Conservation (phyloP, 2,888 invertebrate genomes). For the Vannuccia rotundouncinata region DNA sequence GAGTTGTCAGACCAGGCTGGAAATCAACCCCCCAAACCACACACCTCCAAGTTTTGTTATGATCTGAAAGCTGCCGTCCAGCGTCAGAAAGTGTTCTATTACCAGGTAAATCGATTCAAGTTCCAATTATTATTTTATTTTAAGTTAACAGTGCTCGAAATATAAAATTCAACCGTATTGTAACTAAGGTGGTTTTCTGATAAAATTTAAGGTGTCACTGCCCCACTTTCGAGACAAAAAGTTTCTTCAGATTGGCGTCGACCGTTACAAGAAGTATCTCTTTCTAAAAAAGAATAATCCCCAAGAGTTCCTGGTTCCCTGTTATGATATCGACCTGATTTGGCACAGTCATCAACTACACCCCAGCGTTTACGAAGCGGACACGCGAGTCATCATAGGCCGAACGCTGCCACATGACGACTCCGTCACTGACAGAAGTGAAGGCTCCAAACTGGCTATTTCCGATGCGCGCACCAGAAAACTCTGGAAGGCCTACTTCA, state of each 20-base stretch:
- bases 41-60: conserved; percentile 48
- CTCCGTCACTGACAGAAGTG: conserved; percentile 56
- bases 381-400: conserved; percentile 49
- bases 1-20: conserved; percentile 24
- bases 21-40: conserved; percentile 39
- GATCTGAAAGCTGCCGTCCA: conserved; percentile 55
- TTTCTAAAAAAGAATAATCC: conserved; percentile 57
- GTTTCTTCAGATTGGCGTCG: conserved; percentile 56
- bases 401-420: conserved; percentile 58
- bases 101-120: conserved; percentile 49
- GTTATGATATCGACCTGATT: conserved; percentile 59
- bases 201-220: conserved; percentile 51
- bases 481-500: conserved; percentile 56
- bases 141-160: too few species aligned
- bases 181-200: too few species aligned
- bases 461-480: conserved; percentile 57
- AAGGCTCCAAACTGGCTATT: conserved; percentile 55
- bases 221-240: conserved; percentile 57
- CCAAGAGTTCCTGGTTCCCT: conserved; percentile 58
- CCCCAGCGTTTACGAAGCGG: conserved; percentile 49
- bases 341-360: conserved; percentile 60
- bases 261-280: conserved; percentile 56
- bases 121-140: too few species aligned
- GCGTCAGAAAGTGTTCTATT: conserved; percentile 58
- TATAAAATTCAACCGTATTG: too few species aligned